Base-by-base conservation (phyloP, 2,797 vertebrate genomes). In the Remorina albescens region DNA sequence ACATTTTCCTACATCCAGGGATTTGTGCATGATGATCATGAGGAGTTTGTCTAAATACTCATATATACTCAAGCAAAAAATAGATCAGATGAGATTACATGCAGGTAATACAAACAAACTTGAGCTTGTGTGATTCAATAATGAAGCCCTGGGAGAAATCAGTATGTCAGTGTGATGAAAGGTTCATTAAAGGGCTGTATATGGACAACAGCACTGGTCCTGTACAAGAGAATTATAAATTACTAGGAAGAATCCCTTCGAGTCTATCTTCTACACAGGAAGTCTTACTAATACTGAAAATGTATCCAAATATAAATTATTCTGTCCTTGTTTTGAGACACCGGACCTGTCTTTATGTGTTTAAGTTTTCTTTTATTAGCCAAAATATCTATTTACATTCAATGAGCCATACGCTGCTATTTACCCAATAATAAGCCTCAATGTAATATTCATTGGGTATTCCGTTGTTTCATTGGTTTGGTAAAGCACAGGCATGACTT, bases 11-110 rank as follows among this genome's bases (percentile, higher is more conserved):
- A 60, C 21, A 37, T 23, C 18, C 28, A 44, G 8, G n/a, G 28
- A 18, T 36, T 34, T 70, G 37, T 67, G 21, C 30, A n/a, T n/a
- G 26, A 39, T 23, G n/a, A 60, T 28, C 30, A 21, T 25, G 30
- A 73, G 8, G 21, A 55, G 49, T 25, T 25, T 51, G 54, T 56
- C 21, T 23, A 23, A 55, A 54, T 74, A 67, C 23, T 30, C 8
- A 59, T 5, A 51, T 8, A 57, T 50, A 19, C 7, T 25, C 0
- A 19, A 42, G 26, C 12, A 57, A 61, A 25, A 42, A 41, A 50
- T 26, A 36, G 39, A 59, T 49, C 1, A 60, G 26, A 36, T 2
- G 28, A 44, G 23, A 28, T 67, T 56, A 53, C 55, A 64, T 13
- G 44, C 23, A 9, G 56, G 39, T 66, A 57, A 58, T 34, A 28